Conservation (phyloP, 2,888 invertebrate species). For the Zonitis immaculata region DNA sequence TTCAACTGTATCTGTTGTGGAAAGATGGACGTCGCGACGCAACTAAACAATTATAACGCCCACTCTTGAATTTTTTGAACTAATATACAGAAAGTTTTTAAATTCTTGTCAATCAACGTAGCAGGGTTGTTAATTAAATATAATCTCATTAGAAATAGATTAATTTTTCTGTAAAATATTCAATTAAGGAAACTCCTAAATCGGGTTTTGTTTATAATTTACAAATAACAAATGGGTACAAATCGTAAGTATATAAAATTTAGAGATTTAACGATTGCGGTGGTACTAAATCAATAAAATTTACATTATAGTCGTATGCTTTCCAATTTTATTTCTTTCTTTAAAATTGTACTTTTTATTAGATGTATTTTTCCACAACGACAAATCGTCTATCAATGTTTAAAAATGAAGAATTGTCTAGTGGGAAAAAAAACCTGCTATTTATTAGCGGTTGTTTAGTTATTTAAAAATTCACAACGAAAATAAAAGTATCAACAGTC, state of each 20-base stretch:
- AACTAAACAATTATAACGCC: conserved; percentile 18
- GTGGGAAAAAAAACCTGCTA: too few relatives aligned
- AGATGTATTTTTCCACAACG: background rate
- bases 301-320: background rate
- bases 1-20: conserved; percentile 31
- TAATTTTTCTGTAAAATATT: background rate
- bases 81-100: conserved; percentile 3
- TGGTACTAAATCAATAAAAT: background rate
- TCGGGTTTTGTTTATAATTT: background rate
- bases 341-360: background rate
- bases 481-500: background rate
- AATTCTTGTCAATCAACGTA: conserved; percentile 5
- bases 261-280: background rate
- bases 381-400: too few relatives aligned
- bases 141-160: too few relatives aligned
- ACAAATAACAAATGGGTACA: background rate
- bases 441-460: too few relatives aligned
- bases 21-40: conserved; percentile 28
- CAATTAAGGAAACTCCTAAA: background rate
- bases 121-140: conserved; percentile 6
- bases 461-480: background rate
- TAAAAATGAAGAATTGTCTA: too few relatives aligned
- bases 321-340: background rate
- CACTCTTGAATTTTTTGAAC: conserved; percentile 15
- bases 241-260: background rate